A percentile compares a stretch with the other conserved stretches of the same genome.
phyloP scores from a whole-genome alignment of 2,888 invertebrate genomes.

The Amphipoea lucens region DNA sequence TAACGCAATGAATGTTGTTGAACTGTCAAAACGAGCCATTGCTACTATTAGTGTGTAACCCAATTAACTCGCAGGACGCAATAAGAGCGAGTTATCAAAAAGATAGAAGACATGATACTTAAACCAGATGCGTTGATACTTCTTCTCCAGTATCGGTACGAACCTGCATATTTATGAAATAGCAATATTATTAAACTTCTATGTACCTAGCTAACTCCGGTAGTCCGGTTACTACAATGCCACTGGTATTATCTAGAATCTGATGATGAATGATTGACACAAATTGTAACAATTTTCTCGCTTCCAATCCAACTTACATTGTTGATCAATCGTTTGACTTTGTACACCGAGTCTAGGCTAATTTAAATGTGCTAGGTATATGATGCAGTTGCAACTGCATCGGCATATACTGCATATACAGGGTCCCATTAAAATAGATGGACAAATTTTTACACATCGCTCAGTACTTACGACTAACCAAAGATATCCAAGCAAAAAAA shows the following conservation, averaged over 20 bases:
- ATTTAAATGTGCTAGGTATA: neutral
- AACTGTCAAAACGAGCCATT: too few relatives aligned
- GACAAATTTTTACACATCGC: too few relatives aligned
- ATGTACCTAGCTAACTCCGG: neutral
- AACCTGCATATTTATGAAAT: too few relatives aligned
- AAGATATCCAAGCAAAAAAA: too few relatives aligned
- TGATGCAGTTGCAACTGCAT: neutral
- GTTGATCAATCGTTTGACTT: conserved; percentile 32
- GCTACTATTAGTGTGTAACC: too few relatives aligned
- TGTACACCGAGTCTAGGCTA: neutral
- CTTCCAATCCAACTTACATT: neutral
- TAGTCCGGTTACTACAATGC: neutral
- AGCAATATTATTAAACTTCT: too few relatives aligned
- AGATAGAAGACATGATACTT: neutral
- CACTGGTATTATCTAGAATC: neutral
- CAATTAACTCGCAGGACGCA: too few relatives aligned
- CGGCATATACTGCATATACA: too few relatives aligned
- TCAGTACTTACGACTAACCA: too few relatives aligned
- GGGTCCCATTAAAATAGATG: too few relatives aligned
- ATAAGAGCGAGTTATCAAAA: neutral
- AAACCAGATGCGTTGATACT: neutral
- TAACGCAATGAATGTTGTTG: too few relatives aligned
- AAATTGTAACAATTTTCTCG: conserved; percentile 23
- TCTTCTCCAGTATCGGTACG: neutral
- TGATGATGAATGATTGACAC: conserved; percentile 3